These are phyloP conservation scores for Callyntrura sp. DNA, from an alignment of 2,888 invertebrate genomes.

Conservation along the genomic window DNA sequence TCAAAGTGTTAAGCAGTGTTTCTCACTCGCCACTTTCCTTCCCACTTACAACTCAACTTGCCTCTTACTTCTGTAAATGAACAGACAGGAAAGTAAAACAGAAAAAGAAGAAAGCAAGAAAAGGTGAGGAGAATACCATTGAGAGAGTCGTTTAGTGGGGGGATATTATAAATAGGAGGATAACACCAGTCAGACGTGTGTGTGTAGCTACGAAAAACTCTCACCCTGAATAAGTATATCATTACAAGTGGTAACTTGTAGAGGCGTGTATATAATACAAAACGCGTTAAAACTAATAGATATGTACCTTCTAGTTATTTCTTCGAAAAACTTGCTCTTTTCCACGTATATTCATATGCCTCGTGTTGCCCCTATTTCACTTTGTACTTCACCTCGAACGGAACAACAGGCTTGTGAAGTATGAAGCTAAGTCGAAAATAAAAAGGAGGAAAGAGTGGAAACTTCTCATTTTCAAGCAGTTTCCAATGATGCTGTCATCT, in stretches of 20 bases:
- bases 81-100: no score
- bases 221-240: neutral
- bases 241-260: neutral
- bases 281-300: no score
- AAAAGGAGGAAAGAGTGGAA: neutral
- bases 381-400: neutral
- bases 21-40: slow-evolving; percentile 25
- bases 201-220: neutral
- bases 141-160: neutral
- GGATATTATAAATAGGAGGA: neutral
- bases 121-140: neutral
- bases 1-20: slow-evolving; percentile 23
- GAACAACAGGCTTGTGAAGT: neutral
- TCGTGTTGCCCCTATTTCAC: neutral
- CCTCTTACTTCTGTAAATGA: no score
- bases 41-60: slow-evolving; percentile 21
- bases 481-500: neutral
- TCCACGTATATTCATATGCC: no score
- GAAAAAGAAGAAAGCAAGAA: no score
- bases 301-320: no score
- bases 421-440: no score
- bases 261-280: neutral
- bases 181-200: no score
- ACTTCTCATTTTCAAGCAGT: no score
- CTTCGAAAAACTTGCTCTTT: no score